Conservation (phyloP, 1,140 invertebrate genomes). For the Aphelenchoides fujianensis region DNA sequence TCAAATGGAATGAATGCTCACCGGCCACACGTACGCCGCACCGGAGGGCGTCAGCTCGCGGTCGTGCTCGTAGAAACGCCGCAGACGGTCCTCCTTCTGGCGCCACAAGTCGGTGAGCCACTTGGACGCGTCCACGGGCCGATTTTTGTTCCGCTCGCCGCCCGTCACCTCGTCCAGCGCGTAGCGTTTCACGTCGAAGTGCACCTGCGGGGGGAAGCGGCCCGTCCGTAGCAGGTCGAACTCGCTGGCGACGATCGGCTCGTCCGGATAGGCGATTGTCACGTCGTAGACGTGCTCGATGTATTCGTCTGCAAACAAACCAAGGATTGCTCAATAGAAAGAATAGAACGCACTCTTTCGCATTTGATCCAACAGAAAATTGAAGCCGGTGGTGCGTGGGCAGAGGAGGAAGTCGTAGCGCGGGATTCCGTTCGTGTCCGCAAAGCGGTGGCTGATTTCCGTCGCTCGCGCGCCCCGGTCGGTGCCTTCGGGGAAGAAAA, state of each 20-base stretch:
- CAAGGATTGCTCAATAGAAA: constrained; percentile 63
- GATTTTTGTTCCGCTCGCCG: constrained; percentile 64
- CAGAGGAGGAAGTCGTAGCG: constrained; percentile 75
- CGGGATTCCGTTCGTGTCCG: constrained; percentile 70
- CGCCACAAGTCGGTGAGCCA: constrained; percentile 74
- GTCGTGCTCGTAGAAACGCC: constrained; percentile 65
- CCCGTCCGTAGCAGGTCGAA: constrained; percentile 69
- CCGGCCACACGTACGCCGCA: constrained; percentile 47
- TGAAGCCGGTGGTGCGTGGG: constrained; percentile 80
- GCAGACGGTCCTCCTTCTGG: constrained; percentile 70
- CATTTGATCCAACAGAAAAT: constrained; percentile 71
- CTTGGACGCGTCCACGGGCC: constrained; percentile 28
- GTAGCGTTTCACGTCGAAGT: constrained; percentile 74
- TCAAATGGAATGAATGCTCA: constrained; percentile 32
- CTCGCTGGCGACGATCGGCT: constrained; percentile 71
- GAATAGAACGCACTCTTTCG: constrained; percentile 68
- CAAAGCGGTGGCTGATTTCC: constrained; percentile 72
- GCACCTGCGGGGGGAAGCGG: constrained; percentile 71
- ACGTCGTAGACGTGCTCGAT: constrained; percentile 76
- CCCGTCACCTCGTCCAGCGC: constrained; percentile 63
- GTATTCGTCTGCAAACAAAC: constrained; percentile 64
- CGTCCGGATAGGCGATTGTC: constrained; percentile 72
- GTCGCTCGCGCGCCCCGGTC: constrained; percentile 71
- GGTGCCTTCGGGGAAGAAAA: constrained; percentile 84
- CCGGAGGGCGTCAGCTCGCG: constrained; percentile 40